phyloP scores from a whole-genome alignment of 2,113 vertebrate species.

The Ellobius talpinus region DNA sequence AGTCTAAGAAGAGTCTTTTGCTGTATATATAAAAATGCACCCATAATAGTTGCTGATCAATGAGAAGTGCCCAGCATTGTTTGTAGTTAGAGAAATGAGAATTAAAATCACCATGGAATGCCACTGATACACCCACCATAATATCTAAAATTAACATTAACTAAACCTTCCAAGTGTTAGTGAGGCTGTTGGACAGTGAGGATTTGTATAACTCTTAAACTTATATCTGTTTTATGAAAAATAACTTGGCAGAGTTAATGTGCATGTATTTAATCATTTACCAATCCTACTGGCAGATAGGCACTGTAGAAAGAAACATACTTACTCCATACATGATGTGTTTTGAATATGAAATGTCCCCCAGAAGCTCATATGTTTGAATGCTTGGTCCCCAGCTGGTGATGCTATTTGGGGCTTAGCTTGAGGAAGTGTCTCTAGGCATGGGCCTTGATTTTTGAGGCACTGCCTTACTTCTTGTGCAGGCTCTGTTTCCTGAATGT shows the following conservation, averaged over 20 bases:
- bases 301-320: not conserved
- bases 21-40: not conserved
- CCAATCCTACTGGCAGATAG: not conserved
- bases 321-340: not conserved
- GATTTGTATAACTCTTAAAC: not conserved
- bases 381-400: not conserved
- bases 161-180: not conserved
- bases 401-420: not conserved
- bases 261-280: not conserved
- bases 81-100: not conserved
- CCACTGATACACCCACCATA: not conserved
- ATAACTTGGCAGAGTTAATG: not conserved
- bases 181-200: not conserved
- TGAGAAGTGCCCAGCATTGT: not conserved
- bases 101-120: slow-evolving; percentile 31
- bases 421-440: no score
- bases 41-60: not conserved
- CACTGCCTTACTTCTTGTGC: not conserved
- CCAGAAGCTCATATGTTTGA: not conserved
- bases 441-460: not conserved
- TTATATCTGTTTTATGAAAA: not conserved
- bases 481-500: not conserved
- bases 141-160: slow-evolving; percentile 39
- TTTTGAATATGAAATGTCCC: not conserved
- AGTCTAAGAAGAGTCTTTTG: not conserved